Evolutionary conservation across 2,888 invertebrate genomes (phyloP), one percentile per base, ranked within the genome.

Genomic region (Baccha elongata): DNA sequence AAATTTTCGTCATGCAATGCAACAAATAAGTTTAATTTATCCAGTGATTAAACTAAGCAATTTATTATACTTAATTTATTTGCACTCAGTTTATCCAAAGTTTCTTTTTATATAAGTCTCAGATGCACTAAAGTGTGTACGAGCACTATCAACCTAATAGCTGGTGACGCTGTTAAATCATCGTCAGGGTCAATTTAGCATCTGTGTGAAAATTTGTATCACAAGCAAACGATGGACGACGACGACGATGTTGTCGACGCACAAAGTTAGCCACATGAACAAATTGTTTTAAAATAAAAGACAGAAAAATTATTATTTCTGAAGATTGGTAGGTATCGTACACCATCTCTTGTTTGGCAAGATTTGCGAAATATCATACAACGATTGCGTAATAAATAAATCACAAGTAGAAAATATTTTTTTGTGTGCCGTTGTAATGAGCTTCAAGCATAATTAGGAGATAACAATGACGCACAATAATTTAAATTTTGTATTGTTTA

Each of bases 111-210:
- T 58, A 26, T 69, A 62, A 75, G 68, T 44, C 6, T 48, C n/a
- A n/a, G n/a, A 17, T 65, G 26, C 10, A 60, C 60, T 23, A 7
- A 19, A 26, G n/a, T 60, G 23, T 23, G 23, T 23, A 23, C 23
- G 23, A 5, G 3, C 23, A 23, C 23, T 7, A 60, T 44, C 26
- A 42, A 42, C 7, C n/a, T 29, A 48, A 29, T 29, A 23, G 46
- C 26, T 67, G n/a, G 11, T 60, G 50, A 60, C 68, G 58, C 23
- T 44, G 19, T 52, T 60, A 60, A 75, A 53, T 60, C 52, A 69
- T 53, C 75, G 42, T 52, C 75, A 60, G 52, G 69, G 75, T 69
- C 75, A 75, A 52, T 46, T 35, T 42, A 17, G 21, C 23, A 23
- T 19, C 46, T 5, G 29, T n/a, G 44, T 44, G 53, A 37, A 50